phyloP scores from a whole-genome alignment of 2,888 invertebrate species.

The Zele albiditarsus region DNA sequence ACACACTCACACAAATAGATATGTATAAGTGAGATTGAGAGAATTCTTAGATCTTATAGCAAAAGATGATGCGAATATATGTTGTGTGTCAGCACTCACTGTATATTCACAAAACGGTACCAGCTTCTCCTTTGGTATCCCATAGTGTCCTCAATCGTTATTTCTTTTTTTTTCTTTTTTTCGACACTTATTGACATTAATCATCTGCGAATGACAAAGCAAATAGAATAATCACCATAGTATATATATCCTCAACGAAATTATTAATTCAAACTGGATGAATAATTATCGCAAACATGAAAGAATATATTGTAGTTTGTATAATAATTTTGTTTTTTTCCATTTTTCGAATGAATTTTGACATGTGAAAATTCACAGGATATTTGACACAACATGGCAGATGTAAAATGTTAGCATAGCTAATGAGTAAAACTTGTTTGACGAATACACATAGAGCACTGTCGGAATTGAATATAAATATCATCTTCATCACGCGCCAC shows the following conservation, averaged over 20 bases:
- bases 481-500: background rate
- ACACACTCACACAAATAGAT: background rate
- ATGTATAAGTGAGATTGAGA: background rate
- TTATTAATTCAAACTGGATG: background rate
- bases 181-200: background rate
- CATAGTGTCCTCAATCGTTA: background rate
- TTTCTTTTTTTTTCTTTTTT: too few species aligned
- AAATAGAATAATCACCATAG: background rate
- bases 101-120: constrained; percentile 8
- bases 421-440: constrained; percentile 5
- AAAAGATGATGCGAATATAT: background rate
- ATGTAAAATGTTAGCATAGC: background rate
- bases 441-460: background rate
- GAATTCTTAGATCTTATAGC: background rate
- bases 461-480: background rate
- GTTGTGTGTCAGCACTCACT: background rate
- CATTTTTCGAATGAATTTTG: background rate
- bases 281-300: too few species aligned
- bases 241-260: background rate
- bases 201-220: background rate
- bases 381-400: background rate
- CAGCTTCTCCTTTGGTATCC: background rate
- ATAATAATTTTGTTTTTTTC: background rate
- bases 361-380: background rate
- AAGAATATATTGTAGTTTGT: background rate